These are phyloP conservation scores for Helarctos malayanus DNA, from an alignment of 2,797 vertebrate species.

Conservation along the genomic window DNA sequence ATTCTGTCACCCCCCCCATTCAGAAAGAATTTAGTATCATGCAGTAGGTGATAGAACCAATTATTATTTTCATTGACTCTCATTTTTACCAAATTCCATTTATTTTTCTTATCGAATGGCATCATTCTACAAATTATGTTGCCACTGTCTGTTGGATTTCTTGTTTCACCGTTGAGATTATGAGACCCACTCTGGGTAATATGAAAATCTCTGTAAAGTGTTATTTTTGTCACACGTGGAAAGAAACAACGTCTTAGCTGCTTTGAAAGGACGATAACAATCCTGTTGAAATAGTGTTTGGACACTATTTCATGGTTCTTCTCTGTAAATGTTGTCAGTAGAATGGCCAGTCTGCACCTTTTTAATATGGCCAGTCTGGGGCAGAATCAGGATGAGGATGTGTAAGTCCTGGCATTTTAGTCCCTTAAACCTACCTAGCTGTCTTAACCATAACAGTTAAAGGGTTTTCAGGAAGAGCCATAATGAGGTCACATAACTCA, in stretches of 20 bases:
- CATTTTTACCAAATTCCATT: background rate
- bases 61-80: background rate
- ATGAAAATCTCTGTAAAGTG: background rate
- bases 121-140: background rate
- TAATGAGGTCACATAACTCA: background rate
- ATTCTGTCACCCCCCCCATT: background rate
- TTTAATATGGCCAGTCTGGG: no score
- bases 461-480: background rate
- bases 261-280: background rate
- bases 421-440: background rate
- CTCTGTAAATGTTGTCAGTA: background rate
- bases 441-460: background rate
- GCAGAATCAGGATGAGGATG: background rate
- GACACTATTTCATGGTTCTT: rapidly evolving
- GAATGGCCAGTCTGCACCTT: background rate
- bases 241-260: background rate
- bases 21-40: background rate
- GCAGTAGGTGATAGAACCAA: background rate
- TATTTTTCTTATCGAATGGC: background rate
- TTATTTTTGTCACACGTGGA: background rate
- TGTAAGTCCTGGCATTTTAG: background rate
- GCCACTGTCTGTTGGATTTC: background rate
- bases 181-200: background rate
- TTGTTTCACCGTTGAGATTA: background rate
- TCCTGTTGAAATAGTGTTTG: background rate